A percentile compares a stretch with the other conserved stretches of the same genome.
Evolutionary conservation across 2,113 vertebrate species (phyloP).

Genomic region (Macrotus californicus): DNA sequence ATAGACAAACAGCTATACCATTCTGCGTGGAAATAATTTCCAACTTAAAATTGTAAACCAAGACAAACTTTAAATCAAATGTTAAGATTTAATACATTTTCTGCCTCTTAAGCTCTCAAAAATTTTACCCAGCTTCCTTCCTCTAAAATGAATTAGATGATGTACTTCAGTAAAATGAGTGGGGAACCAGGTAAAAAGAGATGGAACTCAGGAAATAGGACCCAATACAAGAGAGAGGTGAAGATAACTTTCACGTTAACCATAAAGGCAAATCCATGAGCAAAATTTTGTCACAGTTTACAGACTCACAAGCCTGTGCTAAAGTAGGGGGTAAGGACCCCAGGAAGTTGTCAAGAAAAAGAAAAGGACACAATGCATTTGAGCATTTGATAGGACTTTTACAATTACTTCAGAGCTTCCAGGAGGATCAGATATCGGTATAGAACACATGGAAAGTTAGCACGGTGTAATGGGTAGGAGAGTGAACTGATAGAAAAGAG

Average conservation of each 20-base stretch:
- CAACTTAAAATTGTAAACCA: background rate
- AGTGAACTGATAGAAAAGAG: background rate
- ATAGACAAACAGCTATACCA: background rate
- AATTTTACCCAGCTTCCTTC: background rate
- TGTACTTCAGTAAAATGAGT: background rate
- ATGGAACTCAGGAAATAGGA: background rate
- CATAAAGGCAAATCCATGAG: background rate
- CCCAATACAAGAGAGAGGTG: background rate
- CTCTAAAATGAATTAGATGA: background rate
- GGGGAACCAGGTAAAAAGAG: background rate
- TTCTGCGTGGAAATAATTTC: background rate
- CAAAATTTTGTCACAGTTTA: background rate
- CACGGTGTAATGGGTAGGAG: background rate
- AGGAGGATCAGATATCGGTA: background rate
- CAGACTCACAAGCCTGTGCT: background rate
- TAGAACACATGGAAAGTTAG: background rate
- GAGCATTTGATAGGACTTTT: background rate
- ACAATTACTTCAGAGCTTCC: background rate
- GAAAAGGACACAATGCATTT: background rate
- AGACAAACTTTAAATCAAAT: background rate
- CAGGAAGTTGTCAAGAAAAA: background rate
- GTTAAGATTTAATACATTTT: background rate
- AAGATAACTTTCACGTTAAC: background rate
- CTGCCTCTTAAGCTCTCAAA: background rate
- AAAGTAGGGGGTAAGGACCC: background rate